Evolutionary conservation across 2,888 invertebrate genomes (phyloP).

Genomic region (Oxyteleia sp.): DNA sequence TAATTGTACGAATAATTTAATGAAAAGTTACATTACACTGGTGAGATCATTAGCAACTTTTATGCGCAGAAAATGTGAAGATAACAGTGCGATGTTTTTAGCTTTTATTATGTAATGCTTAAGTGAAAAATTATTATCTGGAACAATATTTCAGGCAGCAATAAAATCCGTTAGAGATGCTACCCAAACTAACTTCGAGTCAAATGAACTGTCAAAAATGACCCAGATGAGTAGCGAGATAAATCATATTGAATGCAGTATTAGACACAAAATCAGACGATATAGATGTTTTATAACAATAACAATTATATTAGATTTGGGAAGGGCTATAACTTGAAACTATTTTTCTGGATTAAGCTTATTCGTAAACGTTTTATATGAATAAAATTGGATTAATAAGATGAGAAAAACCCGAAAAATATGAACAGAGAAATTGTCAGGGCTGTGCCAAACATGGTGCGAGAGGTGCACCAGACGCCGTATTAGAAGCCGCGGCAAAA

Average conservation of each 20-base stretch:
- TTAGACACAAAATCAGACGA: slow-evolving; percentile 28
- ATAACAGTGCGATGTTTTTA: background rate
- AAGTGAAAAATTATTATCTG: slow-evolving; percentile 18
- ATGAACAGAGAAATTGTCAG: no score
- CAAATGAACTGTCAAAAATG: slow-evolving; percentile 58
- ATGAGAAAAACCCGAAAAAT: no score
- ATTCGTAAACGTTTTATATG: slow-evolving; percentile 8
- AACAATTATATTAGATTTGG: slow-evolving; percentile 21
- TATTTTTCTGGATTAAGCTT: slow-evolving; percentile 1
- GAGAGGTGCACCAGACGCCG: no score
- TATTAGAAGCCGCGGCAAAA: no score
- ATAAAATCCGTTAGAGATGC: slow-evolving; percentile 32
- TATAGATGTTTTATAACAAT: slow-evolving; percentile 31
- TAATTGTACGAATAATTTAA: background rate
- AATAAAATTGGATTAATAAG: slow-evolving; percentile 1
- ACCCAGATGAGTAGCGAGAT: slow-evolving; percentile 36
- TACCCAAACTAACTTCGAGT: slow-evolving; percentile 22
- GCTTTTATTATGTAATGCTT: slow-evolving; percentile 3
- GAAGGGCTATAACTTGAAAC: background rate
- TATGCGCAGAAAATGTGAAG: no score
- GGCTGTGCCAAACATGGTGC: no score
- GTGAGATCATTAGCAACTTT: no score
- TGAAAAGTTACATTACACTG: background rate
- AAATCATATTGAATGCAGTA: slow-evolving; percentile 19
- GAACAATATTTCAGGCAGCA: slow-evolving; percentile 13